phyloP scores from a whole-genome alignment of 2,113 vertebrate species.

The Pseudorhombus dupliciocellatus region DNA sequence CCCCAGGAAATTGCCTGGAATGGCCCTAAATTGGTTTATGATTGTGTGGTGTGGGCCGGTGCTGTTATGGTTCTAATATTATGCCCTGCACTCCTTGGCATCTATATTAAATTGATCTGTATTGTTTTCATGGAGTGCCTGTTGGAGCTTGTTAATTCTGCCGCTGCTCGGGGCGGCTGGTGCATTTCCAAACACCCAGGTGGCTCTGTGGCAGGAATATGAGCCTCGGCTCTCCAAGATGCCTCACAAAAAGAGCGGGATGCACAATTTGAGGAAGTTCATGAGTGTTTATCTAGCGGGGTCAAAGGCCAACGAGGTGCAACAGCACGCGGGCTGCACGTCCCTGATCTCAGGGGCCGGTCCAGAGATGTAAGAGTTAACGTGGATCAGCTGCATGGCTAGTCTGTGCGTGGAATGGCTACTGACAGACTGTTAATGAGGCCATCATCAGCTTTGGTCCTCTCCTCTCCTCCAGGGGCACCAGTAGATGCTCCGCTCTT shows the following conservation, averaged over 20 bases:
- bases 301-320: constrained; percentile 29
- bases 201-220: constrained; percentile 41
- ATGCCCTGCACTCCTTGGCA: constrained; percentile 78
- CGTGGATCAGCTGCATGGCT: constrained; percentile 69
- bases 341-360: constrained; percentile 5
- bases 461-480: constrained; percentile 76
- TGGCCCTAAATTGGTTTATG: constrained; percentile 87
- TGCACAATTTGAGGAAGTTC: constrained; percentile 18
- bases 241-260: constrained; percentile 2
- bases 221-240: constrained; percentile 27
- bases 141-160: constrained; percentile 78
- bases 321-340: background rate
- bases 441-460: constrained; percentile 81
- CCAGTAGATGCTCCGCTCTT: constrained; percentile 71
- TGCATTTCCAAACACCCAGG: constrained; percentile 44
- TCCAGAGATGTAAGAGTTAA: constrained; percentile 65
- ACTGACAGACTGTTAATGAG: constrained; percentile 87
- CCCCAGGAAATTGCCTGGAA: constrained; percentile 86
- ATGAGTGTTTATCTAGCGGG: constrained; percentile 27
- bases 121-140: constrained; percentile 78
- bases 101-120: constrained; percentile 85
- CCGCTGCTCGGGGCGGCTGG: constrained; percentile 60
- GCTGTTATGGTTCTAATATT: constrained; percentile 81
- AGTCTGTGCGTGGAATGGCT: constrained; percentile 73
- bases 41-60: constrained; percentile 81